Conservation (phyloP, 2,113 vertebrate species). For the Taurulus bubalis region DNA sequence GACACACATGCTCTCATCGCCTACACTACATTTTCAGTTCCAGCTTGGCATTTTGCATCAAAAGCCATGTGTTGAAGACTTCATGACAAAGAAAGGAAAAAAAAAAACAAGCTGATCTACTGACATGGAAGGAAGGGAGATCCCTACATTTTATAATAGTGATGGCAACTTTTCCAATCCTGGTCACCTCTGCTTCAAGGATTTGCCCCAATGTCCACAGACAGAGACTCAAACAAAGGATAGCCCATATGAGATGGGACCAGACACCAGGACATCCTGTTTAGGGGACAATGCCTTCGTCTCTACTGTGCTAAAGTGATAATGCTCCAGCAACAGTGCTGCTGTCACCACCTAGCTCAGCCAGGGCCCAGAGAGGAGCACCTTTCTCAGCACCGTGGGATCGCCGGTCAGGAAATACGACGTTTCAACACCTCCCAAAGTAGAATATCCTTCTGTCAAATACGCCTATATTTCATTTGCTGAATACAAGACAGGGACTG, state of each 20-base stretch:
- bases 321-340: conserved; percentile 61
- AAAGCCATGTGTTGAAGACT: conserved; percentile 47
- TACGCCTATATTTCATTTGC: conserved; percentile 34
- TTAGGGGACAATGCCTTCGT: conserved; percentile 68
- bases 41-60: conserved; percentile 30
- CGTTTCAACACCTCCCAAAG: conserved; percentile 62
- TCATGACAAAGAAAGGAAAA: conserved; percentile 54
- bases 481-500: conserved; percentile 49
- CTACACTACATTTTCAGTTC: background rate
- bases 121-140: conserved; percentile 66
- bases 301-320: conserved; percentile 64
- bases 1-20: conserved; percentile 1
- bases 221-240: conserved; percentile 56
- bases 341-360: conserved; percentile 72
- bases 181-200: conserved; percentile 78
- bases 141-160: conserved; percentile 40
- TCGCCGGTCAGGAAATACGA: conserved; percentile 57
- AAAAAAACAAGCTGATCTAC: conserved; percentile 59
- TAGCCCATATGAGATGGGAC: conserved; percentile 51
- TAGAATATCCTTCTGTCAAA: conserved; percentile 63
- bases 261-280: conserved; percentile 85
- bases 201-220: conserved; percentile 68
- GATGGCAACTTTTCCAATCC: conserved; percentile 64
- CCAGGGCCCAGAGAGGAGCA: conserved; percentile 43
- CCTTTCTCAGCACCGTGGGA: conserved; percentile 39